These are phyloP conservation scores for Oreohelix idahoensis DNA, from an alignment of 1,140 invertebrate genomes.

Conservation along the genomic window DNA sequence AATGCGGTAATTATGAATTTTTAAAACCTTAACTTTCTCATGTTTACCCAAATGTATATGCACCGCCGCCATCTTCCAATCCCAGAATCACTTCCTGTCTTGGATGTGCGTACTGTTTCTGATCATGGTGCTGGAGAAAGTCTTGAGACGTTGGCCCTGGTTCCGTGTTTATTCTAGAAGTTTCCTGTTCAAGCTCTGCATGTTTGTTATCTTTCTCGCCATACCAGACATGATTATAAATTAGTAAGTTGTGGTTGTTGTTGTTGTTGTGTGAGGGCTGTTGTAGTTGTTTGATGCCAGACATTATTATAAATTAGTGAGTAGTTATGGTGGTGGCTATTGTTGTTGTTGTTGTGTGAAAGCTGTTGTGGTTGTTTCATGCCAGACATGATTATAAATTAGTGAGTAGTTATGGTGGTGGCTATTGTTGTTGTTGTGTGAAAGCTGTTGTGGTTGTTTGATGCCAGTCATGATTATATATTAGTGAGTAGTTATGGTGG, in stretches of 20 bases:
- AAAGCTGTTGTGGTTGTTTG: too few species aligned
- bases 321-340: too few species aligned
- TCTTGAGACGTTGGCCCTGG: background rate
- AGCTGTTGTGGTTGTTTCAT: too few species aligned
- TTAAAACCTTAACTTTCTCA: background rate
- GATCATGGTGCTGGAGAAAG: background rate
- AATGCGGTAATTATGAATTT: background rate
- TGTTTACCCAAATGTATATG: background rate
- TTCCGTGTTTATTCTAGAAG: background rate
- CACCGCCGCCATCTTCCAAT: background rate
- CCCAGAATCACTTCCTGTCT: background rate
- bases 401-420: background rate
- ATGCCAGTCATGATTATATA: too few species aligned
- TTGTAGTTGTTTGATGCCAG: too few species aligned
- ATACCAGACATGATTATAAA: background rate
- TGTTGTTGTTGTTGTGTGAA: too few species aligned
- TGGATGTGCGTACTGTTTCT: background rate
- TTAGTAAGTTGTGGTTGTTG: background rate
- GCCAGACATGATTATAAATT: too few species aligned
- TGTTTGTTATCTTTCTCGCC: background rate
- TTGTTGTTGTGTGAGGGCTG: too few species aligned
- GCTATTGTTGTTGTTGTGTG: too few species aligned
- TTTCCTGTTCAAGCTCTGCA: background rate
- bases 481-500: too few species aligned
- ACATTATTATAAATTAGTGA: too few species aligned